Evolutionary conservation across 2,113 vertebrate genomes (phyloP).

Genomic region (Hippocampus comes): DNA sequence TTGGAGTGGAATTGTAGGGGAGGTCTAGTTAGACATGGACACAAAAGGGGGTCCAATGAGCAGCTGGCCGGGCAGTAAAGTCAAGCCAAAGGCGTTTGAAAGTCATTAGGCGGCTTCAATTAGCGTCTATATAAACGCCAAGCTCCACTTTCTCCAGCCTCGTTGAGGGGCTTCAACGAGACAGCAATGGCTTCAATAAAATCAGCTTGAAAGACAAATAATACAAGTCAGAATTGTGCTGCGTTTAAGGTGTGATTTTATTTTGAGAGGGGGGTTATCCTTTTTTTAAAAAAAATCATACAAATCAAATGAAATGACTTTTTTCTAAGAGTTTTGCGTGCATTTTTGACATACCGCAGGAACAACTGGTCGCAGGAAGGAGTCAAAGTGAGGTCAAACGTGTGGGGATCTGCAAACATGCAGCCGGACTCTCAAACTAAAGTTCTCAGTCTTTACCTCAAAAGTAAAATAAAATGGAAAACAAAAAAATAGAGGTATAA

Average conservation of each 20-base stretch:
- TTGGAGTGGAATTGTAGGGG: constrained; percentile 4
- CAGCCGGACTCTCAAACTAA: not conserved
- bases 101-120: constrained; percentile 74
- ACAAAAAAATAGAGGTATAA: not conserved
- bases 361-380: constrained; percentile 5
- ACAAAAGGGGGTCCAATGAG: constrained; percentile 50
- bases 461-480: not conserved
- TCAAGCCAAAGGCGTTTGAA: constrained; percentile 68
- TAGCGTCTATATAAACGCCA: constrained; percentile 72
- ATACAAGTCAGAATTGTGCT: not conserved
- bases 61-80: constrained; percentile 51
- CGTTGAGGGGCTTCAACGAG: constrained; percentile 55
- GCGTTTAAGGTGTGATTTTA: not conserved
- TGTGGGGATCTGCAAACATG: constrained; percentile 51
- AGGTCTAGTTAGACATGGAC: constrained; percentile 26
- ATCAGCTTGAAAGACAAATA: constrained; percentile 51
- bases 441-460: not conserved
- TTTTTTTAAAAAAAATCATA: not conserved
- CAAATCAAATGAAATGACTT: not conserved
- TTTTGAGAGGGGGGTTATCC: not conserved
- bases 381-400: constrained; percentile 73
- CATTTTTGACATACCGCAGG: not conserved
- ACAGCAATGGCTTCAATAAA: constrained; percentile 61
- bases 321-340: not conserved
- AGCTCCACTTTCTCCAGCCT: constrained; percentile 58